Base-by-base conservation (phyloP, 2,888 invertebrate species). In the Augochlorella aurata region DNA sequence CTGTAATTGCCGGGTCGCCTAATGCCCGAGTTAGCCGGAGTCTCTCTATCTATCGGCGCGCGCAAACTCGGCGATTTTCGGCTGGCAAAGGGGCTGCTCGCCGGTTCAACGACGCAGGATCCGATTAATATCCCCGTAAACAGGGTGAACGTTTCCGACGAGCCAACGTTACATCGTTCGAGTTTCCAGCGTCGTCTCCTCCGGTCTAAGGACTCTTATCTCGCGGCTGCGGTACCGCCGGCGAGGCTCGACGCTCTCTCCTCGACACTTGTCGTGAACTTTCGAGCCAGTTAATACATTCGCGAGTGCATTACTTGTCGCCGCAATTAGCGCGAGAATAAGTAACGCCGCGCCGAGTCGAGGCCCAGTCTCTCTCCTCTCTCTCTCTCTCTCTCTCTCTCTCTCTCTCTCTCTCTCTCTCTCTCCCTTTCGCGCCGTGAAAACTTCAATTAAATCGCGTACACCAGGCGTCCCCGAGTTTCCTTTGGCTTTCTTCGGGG, bases 251-350 rank as follows among this genome's bases (percentile, higher is more conserved):
- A 71, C 69, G 78, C 75, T 67, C 52, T 61, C 71, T n/a, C 73
- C 67, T 54, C 52, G 71, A 74, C 69, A 77, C 71, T 63, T 75
- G 74, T 74, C 72, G 65, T 54, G 71, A 83, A 90, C 83, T 90
- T 90, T 87, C 77, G 21, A 79, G 78, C 75, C 81, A 82, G 85
- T 88, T 90, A 88, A 90, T 90, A 89, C 86, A 81, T 89, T 83
- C 85, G 69, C 77, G 74, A 85, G 83, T 89, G 86, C 87, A 84
- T 89, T 87, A 89, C 85, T 89, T 86, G 85, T 87, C 86, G 80
- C 77, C 81, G 86, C 88, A 90, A 90, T 90, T 89, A 90, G 82
- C 84, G 81, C 76, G 70, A 69, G 87, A 87, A 85, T 89, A 89
- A 90, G 83, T 87, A 84, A 87, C 79, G 75, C 77, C 79, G 75